Evolutionary conservation across 2,113 vertebrate genomes (phyloP).

Genomic region (Tamias sibiricus): DNA sequence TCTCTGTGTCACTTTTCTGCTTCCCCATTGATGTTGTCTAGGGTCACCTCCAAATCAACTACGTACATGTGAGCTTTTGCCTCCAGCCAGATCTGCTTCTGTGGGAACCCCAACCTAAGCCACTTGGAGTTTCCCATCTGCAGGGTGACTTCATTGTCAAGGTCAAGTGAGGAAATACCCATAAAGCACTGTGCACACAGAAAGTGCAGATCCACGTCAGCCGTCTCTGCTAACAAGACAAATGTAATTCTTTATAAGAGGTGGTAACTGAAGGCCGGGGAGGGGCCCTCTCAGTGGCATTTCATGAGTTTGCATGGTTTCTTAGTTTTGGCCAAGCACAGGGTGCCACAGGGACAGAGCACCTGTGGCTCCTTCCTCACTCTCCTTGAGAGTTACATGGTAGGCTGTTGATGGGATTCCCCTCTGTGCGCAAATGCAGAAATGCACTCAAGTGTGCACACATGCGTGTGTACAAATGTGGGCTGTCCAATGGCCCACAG

Average conservation of each 20-base stretch:
- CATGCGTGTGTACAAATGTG: not conserved
- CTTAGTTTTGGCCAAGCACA: not conserved
- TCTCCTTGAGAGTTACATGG: not conserved
- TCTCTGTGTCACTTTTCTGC: not conserved
- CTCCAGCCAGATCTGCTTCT: not conserved
- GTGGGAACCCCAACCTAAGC: not conserved
- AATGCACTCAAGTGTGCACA: not conserved
- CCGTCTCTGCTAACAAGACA: not conserved
- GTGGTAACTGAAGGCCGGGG: not conserved
- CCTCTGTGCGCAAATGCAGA: not conserved
- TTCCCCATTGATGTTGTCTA: not conserved
- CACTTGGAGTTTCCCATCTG: not conserved
- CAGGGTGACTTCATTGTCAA: not conserved
- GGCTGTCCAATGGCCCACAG: accelerated
- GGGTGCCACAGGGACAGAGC: not conserved
- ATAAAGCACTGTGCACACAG: accelerated
- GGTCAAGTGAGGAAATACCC: not conserved
- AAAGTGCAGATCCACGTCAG: not conserved
- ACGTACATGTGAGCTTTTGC: not conserved
- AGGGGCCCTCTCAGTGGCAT: not conserved
- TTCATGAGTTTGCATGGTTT: not conserved
- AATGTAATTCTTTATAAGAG: not conserved
- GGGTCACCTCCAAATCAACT: not conserved
- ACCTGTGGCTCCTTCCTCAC: not conserved
- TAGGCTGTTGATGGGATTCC: not conserved